phyloP scores from a whole-genome alignment of 2,797 vertebrate genomes.

The Coilia nasus region DNA sequence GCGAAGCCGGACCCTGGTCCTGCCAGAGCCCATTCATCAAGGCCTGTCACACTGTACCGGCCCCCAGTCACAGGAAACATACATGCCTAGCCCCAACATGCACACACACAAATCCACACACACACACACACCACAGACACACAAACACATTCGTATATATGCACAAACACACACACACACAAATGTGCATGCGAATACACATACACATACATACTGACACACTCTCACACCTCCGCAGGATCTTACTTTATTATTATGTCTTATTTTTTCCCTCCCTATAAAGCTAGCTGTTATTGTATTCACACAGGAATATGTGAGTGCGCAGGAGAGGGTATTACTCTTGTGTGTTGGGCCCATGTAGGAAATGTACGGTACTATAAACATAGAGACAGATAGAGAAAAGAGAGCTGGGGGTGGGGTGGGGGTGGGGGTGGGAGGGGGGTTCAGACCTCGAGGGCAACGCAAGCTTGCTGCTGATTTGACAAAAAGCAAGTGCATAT shows the following conservation, averaged over 20 bases:
- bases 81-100: not conserved
- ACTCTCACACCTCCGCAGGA: not conserved
- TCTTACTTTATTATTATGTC: not conserved
- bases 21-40: slow-evolving; percentile 16
- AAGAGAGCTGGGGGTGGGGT: not conserved
- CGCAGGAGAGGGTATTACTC: not conserved
- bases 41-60: slow-evolving; percentile 16
- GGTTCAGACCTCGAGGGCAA: not conserved
- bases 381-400: not conserved
- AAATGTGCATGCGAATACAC: not conserved
- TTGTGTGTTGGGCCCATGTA: not conserved
- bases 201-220: not conserved
- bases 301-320: not conserved
- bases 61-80: slow-evolving; percentile 15
- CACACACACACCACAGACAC: not conserved
- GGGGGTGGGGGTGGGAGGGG: not conserved
- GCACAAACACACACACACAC: not conserved
- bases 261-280: slow-evolving; percentile 20
- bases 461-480: not conserved
- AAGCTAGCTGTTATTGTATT: slow-evolving; percentile 20
- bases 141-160: not conserved
- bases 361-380: not conserved
- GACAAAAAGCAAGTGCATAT: not conserved
- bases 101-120: slow-evolving; percentile 5
- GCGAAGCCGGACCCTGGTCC: not conserved